Percentiles rank a stretch among this genome's conserved stretches.
Evolutionary conservation across 2,797 vertebrate genomes (phyloP).

Genomic region (Sardinella longiceps): DNA sequence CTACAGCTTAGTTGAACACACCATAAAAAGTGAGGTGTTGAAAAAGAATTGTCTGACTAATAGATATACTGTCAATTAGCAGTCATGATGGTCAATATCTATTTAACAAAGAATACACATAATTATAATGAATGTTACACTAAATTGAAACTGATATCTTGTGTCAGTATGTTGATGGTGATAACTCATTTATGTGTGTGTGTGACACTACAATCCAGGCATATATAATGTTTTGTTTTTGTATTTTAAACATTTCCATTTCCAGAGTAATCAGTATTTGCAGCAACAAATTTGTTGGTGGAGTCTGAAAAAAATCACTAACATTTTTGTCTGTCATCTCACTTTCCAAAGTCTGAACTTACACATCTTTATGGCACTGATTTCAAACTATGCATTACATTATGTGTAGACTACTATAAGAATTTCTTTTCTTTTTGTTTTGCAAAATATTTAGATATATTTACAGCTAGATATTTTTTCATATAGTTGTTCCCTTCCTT

Average conservation of each 20-base stretch:
- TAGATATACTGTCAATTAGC: neutral
- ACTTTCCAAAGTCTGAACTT: neutral
- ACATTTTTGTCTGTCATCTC: neutral
- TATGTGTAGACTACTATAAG: neutral
- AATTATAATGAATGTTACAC: too few relatives aligned
- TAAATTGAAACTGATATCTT: too few relatives aligned
- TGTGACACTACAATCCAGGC: too few relatives aligned
- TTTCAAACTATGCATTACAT: neutral
- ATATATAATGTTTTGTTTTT: too few relatives aligned
- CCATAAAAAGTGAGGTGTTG: neutral
- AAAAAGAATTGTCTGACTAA: neutral
- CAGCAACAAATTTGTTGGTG: too few relatives aligned
- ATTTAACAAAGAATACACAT: neutral
- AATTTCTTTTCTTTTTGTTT: too few relatives aligned
- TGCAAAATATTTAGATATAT: too few relatives aligned
- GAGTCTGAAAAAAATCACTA: neutral
- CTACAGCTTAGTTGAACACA: neutral
- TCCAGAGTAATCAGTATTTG: too few relatives aligned
- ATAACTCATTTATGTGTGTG: too few relatives aligned
- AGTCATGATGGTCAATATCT: neutral
- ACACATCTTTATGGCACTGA: too few relatives aligned
- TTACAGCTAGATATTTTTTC: neutral
- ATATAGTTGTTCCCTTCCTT: neutral
- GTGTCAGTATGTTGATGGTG: too few relatives aligned
- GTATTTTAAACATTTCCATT: too few relatives aligned